Evolutionary conservation across 2,888 invertebrate genomes (phyloP), one percentile per base, ranked within the genome.

Genomic region (Lasioglossum marginatum): DNA sequence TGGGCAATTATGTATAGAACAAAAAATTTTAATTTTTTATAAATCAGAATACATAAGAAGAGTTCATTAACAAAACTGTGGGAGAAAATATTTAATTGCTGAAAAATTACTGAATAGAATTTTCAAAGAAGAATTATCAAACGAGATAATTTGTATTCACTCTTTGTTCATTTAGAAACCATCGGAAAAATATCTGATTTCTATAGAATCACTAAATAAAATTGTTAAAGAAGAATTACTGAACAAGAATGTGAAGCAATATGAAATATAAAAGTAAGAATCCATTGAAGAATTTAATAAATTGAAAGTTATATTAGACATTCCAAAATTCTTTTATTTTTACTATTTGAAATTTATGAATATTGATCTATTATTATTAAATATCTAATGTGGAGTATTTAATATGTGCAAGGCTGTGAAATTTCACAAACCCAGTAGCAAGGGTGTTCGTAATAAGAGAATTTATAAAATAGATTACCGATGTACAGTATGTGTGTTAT

Each of bases 381-480:
- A 57, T n/a, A 57, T n/a, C n/a, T n/a, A n/a, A 57, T 12, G 10
- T 12, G 3, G 3, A n/a, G 57, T 57, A 57, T 57, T n/a, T 4
- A n/a, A n/a, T 57, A n/a, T n/a, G n/a, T 12, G 10, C n/a, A 12
- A 57, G 57, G 12, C n/a, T n/a, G n/a, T 57, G 12, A 57, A 23
- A 23, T 52, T 52, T 57, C 57, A 57, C n/a, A 57, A n/a, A 57
- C 1, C n/a, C 57, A 12, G 4, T 12, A 23, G 52, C 23, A 52
- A 52, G 8, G 10, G 23, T 0, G 23, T 57, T 57, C 57, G 40
- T 40, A 40, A 70, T n/a, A 40, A 4, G 37, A n/a, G 23, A 40
- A 70, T 70, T n/a, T 23, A n/a, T 70, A 23, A 40, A 70, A 70
- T 70, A 23, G 14, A 40, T 70, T 40, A 70, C 70, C 37, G 70